These are phyloP conservation scores for Rhagoletis zephyria DNA, from an alignment of 1,140 invertebrate genomes.

Conservation along the genomic window DNA sequence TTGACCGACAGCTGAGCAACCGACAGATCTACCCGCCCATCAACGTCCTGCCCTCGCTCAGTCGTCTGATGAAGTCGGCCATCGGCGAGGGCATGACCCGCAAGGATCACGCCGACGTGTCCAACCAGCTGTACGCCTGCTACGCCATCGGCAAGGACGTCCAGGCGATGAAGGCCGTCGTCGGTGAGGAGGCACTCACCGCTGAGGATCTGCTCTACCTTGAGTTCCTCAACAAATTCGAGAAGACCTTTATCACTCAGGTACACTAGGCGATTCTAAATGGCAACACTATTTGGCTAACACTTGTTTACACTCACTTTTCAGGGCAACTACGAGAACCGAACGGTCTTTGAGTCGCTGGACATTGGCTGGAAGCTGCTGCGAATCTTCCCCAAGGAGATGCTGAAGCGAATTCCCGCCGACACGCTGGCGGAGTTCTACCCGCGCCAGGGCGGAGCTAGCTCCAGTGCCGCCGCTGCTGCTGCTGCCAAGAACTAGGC, in stretches of 20 bases:
- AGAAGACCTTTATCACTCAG: conserved; percentile 99
- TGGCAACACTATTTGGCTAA: background rate
- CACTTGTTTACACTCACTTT: conserved; percentile 4
- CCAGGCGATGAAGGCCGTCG: conserved; percentile 98
- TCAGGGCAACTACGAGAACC: conserved; percentile 96
- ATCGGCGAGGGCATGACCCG: conserved; percentile 98
- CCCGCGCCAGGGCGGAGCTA: too few species aligned
- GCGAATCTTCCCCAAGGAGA: conserved; percentile 99
- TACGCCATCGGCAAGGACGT: conserved; percentile 99
- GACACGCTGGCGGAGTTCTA: conserved; percentile 96
- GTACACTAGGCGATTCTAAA: conserved; percentile 76
- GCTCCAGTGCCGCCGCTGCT: too few species aligned
- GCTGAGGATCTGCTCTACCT: conserved; percentile 98
- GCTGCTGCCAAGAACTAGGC: too few species aligned
- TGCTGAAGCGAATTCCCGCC: conserved; percentile 99
- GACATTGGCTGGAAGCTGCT: conserved; percentile 99
- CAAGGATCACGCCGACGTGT: conserved; percentile 98
- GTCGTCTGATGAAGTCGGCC: conserved; percentile 98
- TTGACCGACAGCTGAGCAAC: conserved; percentile 97
- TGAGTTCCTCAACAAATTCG: conserved; percentile 98
- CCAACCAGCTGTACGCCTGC: conserved; percentile 98
- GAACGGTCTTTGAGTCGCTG: conserved; percentile 98
- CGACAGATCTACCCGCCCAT: conserved; percentile 98
- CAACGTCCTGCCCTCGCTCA: conserved; percentile 97
- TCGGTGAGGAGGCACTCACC: conserved; percentile 97